Conservation (phyloP, 1,140 invertebrate genomes). For the Tetramorium parvispinum region DNA sequence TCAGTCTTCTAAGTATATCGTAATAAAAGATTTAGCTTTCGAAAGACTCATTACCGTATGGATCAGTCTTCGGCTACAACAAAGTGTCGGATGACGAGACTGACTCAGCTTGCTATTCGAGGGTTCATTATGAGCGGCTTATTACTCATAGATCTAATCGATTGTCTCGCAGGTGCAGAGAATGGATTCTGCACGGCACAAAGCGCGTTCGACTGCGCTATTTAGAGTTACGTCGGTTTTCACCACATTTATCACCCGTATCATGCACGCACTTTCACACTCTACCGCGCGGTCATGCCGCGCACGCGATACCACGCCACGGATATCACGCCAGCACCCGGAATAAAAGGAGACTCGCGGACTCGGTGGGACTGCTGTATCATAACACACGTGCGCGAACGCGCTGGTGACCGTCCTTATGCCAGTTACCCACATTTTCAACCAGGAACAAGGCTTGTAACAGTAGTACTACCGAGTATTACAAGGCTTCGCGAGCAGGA, state of each 20-base stretch:
- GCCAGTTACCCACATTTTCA: conserved; percentile 73
- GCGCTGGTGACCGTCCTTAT: conserved; percentile 69
- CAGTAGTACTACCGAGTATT: conserved; percentile 17
- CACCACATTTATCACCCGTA: conserved; percentile 53
- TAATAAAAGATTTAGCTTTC: neutral
- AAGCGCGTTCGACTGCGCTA: neutral
- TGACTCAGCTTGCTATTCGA: conserved; percentile 55
- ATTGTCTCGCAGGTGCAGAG: conserved; percentile 62
- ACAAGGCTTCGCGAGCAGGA: conserved; percentile 42
- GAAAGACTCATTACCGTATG: neutral
- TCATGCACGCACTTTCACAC: conserved; percentile 67
- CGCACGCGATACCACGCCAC: conserved; percentile 23
- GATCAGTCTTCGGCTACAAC: neutral
- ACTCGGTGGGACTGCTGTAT: conserved; percentile 22
- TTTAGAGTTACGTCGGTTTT: conserved; percentile 35
- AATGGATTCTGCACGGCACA: neutral
- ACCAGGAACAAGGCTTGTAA: conserved; percentile 67
- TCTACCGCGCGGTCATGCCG: neutral
- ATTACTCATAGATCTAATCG: conserved; percentile 56
- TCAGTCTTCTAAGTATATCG: neutral
- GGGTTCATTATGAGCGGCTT: conserved; percentile 22
- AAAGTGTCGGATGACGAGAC: conserved; percentile 1
- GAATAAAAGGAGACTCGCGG: conserved; percentile 34
- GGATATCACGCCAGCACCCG: conserved; percentile 21
- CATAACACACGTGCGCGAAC: conserved; percentile 34